These are phyloP conservation scores for Zeuzera pyrina DNA, from an alignment of 2,888 invertebrate genomes.

Conservation along the genomic window DNA sequence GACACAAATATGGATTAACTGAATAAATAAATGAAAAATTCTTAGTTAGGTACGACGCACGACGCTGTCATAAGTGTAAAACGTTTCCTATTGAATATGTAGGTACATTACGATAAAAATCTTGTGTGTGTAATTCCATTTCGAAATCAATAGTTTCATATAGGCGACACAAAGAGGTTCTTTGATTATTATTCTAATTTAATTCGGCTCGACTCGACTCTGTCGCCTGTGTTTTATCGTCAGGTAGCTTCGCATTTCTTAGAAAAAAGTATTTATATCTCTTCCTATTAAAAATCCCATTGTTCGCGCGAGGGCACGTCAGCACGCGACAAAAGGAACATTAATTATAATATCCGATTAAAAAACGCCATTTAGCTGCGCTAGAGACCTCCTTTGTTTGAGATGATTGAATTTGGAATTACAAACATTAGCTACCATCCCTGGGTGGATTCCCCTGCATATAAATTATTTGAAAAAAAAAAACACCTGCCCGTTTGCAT, in stretches of 20 bases:
- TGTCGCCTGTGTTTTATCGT: constrained; percentile 65
- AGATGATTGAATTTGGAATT: constrained; percentile 69
- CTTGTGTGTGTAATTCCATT: no score
- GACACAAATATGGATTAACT: no score
- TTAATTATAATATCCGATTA: constrained; percentile 76
- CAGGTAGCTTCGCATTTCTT: constrained; percentile 66
- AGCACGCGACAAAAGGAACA: constrained; percentile 73
- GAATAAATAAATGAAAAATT: no score
- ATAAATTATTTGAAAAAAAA: no score
- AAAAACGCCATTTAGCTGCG: constrained; percentile 70
- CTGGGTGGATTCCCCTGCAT: constrained; percentile 42
- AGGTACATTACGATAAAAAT: no score
- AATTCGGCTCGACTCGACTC: constrained; percentile 50
- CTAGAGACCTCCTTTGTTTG: constrained; percentile 66
- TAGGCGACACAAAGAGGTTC: constrained; percentile 34
- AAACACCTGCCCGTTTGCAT: no score
- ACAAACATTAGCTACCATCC: constrained; percentile 57
- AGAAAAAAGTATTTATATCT: constrained; percentile 70
- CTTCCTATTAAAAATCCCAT: constrained; percentile 69
- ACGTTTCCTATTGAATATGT: no score
- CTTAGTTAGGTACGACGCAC: no score
- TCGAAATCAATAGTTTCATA: no score
- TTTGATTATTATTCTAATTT: constrained; percentile 64
- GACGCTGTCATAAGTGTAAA: no score
- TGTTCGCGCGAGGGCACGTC: constrained; percentile 70